Evolutionary conservation across 2,797 vertebrate genomes (phyloP), one percentile per base, ranked within the genome.

Genomic region (Oreochromis mossambicus): DNA sequence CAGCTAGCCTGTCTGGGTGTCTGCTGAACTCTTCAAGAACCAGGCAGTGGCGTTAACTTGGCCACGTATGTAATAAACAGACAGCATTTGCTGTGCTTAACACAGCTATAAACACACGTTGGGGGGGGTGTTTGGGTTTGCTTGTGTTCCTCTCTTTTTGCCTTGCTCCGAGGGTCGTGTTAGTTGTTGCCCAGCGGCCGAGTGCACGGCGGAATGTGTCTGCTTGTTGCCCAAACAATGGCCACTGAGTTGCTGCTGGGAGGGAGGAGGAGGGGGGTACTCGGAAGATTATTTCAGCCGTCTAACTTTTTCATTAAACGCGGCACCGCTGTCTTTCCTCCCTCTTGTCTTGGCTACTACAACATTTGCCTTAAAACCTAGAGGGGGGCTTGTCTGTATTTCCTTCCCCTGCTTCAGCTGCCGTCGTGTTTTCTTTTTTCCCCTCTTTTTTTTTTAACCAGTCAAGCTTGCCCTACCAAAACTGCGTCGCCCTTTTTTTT

Each of bases 191-290:
- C 88, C 90, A 90, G 92, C 89, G 88, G 92, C 88, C 92, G 91
- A 89, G 88, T 80, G 87, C 91, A 81, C 93, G 92, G 84, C 63
- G 95, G 95, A 95, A 96, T 96, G 95, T 94, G 91, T 58, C 77
- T 87, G 94, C 92, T 94, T 94, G 94, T 94, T 93, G 92, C 92
- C 93, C 91, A 91, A 94, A 95, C 95, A 96, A 96, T 96, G 92
- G 95, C 91, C 91, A 90, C 84, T 15, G 90, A 93, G 92, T 88
- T 84, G 76, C 55, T 73, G 89, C 36, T 19, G 41, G 55, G 58
- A 11, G 73, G 80, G 29, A 19, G 73, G 77, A 19, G 56, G 32
- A 4, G 76, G 55, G 38, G 73, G 38, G 73, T 26, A 46, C 58
- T 80, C 63, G 58, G 13, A 17, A 87, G 81, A 90, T 83, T 21